Evolutionary conservation across 2,888 invertebrate genomes (phyloP), one percentile per base, ranked within the genome.

Genomic region (Agapostemon virescens): DNA sequence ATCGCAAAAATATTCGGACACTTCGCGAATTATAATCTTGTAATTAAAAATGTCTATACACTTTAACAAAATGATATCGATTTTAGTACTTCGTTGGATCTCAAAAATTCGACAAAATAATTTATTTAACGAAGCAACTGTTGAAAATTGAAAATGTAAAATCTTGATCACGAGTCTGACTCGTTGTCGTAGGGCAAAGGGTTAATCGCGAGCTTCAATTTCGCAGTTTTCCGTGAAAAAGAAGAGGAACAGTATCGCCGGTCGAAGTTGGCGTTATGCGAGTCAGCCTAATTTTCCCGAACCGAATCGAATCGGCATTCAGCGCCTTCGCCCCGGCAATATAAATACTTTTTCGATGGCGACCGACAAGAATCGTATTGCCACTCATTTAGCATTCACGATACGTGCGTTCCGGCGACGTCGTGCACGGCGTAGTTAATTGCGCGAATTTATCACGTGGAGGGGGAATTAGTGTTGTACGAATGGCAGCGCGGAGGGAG

Each of bases 361-460:
- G 71, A 26, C 63, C 73, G 73, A 70, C 75, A 73, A 70, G 81
- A 76, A 67, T 81, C 69, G 72, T 45, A 63, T 76, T 26, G 79
- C 30, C 74, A 55, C 69, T 69, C 74, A 78, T 82, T 83, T 78
- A 40, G 49, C 72, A 83, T 83, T 83, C 82, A 74, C 69, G 71
- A 81, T 81, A 81, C 81, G 81, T 76, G 40, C 61, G 79, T 67
- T 42, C 69, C 52, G 64, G 55, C 71, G 81, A 49, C 73, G 81
- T 76, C 82, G 81, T 86, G 84, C 83, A 73, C 74, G 73, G 84
- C 79, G 89, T 86, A 85, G 89, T 89, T 90, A 91, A 91, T 91
- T 89, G 88, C 83, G 79, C 80, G 86, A 90, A 91, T 90, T 91
- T 90, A 90, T 89, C 86, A 88, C 75, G 66, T 64, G 52, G 68